Conservation (phyloP, 1,140 invertebrate genomes). For the Eupeodes corollae region DNA sequence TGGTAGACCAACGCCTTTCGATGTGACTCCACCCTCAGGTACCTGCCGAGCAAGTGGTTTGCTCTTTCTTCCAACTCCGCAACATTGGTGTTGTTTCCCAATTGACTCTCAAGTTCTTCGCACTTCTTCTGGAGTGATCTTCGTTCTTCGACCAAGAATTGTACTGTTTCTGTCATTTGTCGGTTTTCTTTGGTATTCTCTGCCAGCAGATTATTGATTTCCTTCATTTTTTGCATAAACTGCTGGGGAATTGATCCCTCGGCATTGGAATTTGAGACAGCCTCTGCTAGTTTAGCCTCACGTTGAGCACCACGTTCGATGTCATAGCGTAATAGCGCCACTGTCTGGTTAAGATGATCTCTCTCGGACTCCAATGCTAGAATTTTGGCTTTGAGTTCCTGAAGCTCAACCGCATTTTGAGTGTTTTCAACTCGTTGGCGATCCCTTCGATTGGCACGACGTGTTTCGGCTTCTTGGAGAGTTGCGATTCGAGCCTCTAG, state of each 20-base stretch:
- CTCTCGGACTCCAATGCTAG: constrained; percentile 14
- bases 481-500: constrained; percentile 25
- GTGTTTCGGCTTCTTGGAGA: constrained; percentile 28
- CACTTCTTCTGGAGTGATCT: constrained; percentile 36
- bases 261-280: constrained; percentile 23
- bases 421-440: constrained; percentile 27
- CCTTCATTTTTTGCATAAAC: constrained; percentile 42
- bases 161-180: constrained; percentile 40
- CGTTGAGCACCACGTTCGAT: constrained; percentile 25
- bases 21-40: constrained; percentile 63
- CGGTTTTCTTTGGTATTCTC: constrained; percentile 43
- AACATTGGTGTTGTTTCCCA: constrained; percentile 15
- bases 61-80: constrained; percentile 37
- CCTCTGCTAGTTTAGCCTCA: constrained; percentile 29
- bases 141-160: constrained; percentile 38
- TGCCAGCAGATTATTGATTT: constrained; percentile 40
- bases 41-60: constrained; percentile 61
- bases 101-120: constrained; percentile 28
- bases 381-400: constrained; percentile 23
- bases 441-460: constrained; percentile 20
- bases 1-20: constrained; percentile 74
- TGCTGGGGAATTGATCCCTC: constrained; percentile 36
- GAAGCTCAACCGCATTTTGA: constrained; percentile 25
- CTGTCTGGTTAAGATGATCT: constrained; percentile 19
- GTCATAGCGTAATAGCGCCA: constrained; percentile 25